Evolutionary conservation across 92 coral and sea anemone genomes (phyloP), one percentile per base, ranked within the genome.

Genomic region (Zoanthus gigantus): DNA sequence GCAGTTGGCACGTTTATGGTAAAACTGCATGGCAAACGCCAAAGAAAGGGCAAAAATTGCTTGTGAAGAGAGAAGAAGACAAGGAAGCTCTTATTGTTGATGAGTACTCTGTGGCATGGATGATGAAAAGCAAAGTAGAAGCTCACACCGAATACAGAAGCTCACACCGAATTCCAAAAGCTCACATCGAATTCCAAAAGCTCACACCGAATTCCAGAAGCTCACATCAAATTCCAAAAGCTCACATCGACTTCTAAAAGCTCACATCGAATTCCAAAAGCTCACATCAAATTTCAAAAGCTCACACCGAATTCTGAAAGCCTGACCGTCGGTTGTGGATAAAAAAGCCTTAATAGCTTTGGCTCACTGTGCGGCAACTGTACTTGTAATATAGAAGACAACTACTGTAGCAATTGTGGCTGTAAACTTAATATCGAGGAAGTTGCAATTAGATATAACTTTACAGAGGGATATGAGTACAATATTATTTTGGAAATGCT

Each of bases 381-480:
- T 71, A 28, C 71, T 47, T 18, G 7, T 61, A 61, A 61, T 61
- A 61, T 61, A 61, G 68, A 61, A 61, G 29, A 61, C 8, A 61
- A 61, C 16, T 61, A 61, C 68, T 17, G 29, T 61, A 17, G 68
- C 15, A 16, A 9, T 29, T 83, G 88, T 82, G 83, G 92, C 74
- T 74, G 63, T 44, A 75, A 73, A 47, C 87, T 86, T 76, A 67
- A 90, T 50, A 34, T 37, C 47, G 87, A 90, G 54, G 87, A 79
- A 52, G 15, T 90, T 44, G 86, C 66, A 23, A 32, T 89, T 29
- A 89, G 37, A 28, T 75, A 82, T 79, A 83, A 89, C 56, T 84
- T 89, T 81, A 71, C n/a, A 53, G 69, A 34, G 72, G 90, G 87
- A 60, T 90, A 78, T 65, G 48, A 90, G 68, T 90, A 85, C 87